Evolutionary conservation across 2,888 invertebrate genomes (phyloP).

Genomic region (Drosophila nr. fundita): DNA sequence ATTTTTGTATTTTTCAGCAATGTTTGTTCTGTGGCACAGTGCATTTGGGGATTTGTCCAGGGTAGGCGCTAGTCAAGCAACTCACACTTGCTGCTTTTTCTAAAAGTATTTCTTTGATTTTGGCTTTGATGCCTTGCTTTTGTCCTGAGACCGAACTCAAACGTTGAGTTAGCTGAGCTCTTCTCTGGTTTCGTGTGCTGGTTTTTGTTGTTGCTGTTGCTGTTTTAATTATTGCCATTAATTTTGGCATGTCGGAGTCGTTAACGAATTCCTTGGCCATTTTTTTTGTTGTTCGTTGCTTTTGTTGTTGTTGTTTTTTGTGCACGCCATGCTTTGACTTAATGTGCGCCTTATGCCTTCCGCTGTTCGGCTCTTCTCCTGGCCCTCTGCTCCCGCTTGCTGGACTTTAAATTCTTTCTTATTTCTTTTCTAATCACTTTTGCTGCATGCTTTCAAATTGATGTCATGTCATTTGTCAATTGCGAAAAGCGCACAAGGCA

Average conservation of each 20-base stretch:
- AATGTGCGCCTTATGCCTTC: slow-evolving; percentile 54
- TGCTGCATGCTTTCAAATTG: slow-evolving; percentile 37
- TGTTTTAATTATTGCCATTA: slow-evolving; percentile 85
- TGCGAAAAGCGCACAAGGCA: slow-evolving; percentile 41
- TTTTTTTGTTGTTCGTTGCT: slow-evolving; percentile 11
- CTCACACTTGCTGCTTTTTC: background rate
- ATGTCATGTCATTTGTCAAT: slow-evolving; percentile 74
- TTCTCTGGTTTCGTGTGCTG: slow-evolving; percentile 32
- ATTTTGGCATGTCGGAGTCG: slow-evolving; percentile 85
- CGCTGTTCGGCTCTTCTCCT: slow-evolving; percentile 27
- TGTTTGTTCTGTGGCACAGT: background rate
- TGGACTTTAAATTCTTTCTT: slow-evolving; percentile 39
- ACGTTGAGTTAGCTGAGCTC: slow-evolving; percentile 11
- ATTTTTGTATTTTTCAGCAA: background rate
- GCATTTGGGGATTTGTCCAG: background rate
- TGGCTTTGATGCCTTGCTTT: slow-evolving; percentile 18
- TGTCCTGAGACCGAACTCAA: slow-evolving; percentile 20
- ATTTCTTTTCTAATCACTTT: slow-evolving; percentile 40
- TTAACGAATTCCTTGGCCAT: slow-evolving; percentile 82
- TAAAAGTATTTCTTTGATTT: slow-evolving; percentile 19
- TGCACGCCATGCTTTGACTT: slow-evolving; percentile 67
- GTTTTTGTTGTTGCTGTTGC: slow-evolving; percentile 62
- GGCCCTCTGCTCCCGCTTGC: slow-evolving; percentile 30
- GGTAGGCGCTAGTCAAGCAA: slow-evolving; percentile 13
- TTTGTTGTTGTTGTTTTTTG: slow-evolving; percentile 12